Evolutionary conservation across 1,140 invertebrate species (phyloP).

Genomic region (Nasonia giraulti): DNA sequence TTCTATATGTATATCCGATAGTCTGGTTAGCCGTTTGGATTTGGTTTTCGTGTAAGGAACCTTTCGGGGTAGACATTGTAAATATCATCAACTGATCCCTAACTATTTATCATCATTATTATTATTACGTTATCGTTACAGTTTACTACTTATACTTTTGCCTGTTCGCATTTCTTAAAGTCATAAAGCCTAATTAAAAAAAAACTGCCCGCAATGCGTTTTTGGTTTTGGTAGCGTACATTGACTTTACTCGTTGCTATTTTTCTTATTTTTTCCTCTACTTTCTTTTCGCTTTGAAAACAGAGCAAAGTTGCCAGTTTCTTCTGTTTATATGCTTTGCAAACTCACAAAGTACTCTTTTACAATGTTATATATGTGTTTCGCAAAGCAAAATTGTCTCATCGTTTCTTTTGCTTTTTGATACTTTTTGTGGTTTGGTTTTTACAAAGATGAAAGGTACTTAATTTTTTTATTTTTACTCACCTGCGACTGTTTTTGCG

Average conservation of each 20-base stretch:
- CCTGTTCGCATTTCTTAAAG: background rate
- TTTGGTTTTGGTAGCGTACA: background rate
- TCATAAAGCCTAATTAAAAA: constrained; percentile 30
- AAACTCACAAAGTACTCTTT: constrained; percentile 31
- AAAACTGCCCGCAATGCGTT: constrained; percentile 9
- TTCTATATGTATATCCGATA: constrained; percentile 32
- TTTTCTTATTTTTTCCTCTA: background rate
- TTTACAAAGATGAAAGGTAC: constrained; percentile 51
- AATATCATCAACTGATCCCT: background rate
- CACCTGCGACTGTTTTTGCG: constrained; percentile 48
- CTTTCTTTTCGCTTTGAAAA: constrained; percentile 10
- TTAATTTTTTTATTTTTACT: constrained; percentile 50
- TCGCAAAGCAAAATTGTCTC: constrained; percentile 15
- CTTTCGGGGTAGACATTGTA: constrained; percentile 22
- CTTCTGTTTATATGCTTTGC: constrained; percentile 27
- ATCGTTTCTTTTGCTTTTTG: constrained; percentile 16
- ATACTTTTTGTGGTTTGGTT: background rate
- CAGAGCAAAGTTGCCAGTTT: constrained; percentile 22
- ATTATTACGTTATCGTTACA: constrained; percentile 13
- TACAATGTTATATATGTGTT: constrained; percentile 17
- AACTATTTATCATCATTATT: constrained; percentile 10
- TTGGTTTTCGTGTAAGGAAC: background rate
- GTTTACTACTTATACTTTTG: background rate
- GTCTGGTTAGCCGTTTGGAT: constrained; percentile 32
- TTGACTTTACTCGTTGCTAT: background rate